Evolutionary conservation across 2,797 vertebrate species (phyloP), one percentile per base, ranked within the genome.

Genomic region (Erithacus rubecula): DNA sequence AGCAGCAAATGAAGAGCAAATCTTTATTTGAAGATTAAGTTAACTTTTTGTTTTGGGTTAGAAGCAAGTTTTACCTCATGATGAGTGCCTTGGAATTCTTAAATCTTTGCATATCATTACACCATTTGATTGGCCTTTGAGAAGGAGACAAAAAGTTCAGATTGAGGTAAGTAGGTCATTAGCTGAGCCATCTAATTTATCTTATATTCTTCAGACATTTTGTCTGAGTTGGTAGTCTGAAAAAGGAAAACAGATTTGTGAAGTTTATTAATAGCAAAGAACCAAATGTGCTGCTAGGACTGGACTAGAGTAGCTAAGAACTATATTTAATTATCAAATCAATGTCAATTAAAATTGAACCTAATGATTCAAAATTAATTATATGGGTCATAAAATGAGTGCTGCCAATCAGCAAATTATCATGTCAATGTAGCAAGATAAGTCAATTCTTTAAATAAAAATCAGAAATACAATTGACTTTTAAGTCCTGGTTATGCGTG

Each of bases 331-430:
- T 94, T 94, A 93, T 89, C 71, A 87, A 87, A 83, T 67, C 81
- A 70, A 77, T 91, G 60, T 80, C 87, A 95, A 85, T 92, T 95
- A 92, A 83, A 85, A 93, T 74, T 71, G 75, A 96, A 95, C 53
- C 43, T 7, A 64, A 32, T 77, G 17, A 75, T 83, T 92, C 32
- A 83, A 87, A 90, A 83, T 81, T 91, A 92, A 89, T 93, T 93
- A 89, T 87, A 60, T 71, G 72, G 68, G 87, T 89, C 71, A 94
- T 55, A 89, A 90, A 93, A 87, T 53, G 34, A 83, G 56, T 74
- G 68, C 68, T 80, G 56, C 47, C 84, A 83, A 83, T 70, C 90
- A 80, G 68, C 26, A 74, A 92, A 89, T 80, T 74, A 60, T 80
- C 84, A 51, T 56, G 49, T 87, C 41, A 74, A 29, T 13, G 30